Percentiles rank a stretch among this genome's conserved stretches.
Conservation (phyloP, 2,113 vertebrate species). For the Crotalus viridis region DNA sequence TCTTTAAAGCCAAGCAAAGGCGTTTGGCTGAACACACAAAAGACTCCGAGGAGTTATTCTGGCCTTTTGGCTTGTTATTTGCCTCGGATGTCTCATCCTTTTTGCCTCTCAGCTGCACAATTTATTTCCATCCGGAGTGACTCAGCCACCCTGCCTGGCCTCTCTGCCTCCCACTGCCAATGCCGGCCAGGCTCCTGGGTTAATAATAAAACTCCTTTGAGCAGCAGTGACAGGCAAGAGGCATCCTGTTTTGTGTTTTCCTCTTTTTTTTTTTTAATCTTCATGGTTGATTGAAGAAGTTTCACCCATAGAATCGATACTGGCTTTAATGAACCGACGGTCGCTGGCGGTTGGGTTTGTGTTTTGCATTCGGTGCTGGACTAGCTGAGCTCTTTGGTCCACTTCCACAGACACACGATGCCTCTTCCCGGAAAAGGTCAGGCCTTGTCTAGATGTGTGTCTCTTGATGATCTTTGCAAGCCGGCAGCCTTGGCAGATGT, state of each 20-base stretch:
- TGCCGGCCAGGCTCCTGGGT: fast-evolving
- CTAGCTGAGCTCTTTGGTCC: not conserved
- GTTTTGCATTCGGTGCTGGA: not conserved
- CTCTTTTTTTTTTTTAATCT: not conserved
- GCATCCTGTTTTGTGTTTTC: not conserved
- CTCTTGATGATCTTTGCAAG: not conserved
- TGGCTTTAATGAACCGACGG: not conserved
- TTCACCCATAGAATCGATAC: not conserved
- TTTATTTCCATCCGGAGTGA: conserved; percentile 12
- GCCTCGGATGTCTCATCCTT: not conserved
- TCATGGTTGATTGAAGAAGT: fast-evolving
- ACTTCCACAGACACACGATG: not conserved
- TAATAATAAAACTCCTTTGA: not conserved
- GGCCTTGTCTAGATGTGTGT: not conserved
- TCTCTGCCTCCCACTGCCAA: not conserved
- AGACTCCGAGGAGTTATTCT: not conserved
- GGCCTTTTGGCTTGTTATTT: not conserved
- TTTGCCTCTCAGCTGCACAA: conserved; percentile 3
- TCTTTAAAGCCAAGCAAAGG: not conserved
- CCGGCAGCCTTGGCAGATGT: not conserved
- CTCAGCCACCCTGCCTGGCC: not conserved
- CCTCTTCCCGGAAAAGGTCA: not conserved
- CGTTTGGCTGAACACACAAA: not conserved
- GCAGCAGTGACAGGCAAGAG: not conserved
- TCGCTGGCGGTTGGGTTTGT: not conserved